Evolutionary conservation across 2,888 invertebrate genomes (phyloP).

Genomic region (Belgica antarctica): DNA sequence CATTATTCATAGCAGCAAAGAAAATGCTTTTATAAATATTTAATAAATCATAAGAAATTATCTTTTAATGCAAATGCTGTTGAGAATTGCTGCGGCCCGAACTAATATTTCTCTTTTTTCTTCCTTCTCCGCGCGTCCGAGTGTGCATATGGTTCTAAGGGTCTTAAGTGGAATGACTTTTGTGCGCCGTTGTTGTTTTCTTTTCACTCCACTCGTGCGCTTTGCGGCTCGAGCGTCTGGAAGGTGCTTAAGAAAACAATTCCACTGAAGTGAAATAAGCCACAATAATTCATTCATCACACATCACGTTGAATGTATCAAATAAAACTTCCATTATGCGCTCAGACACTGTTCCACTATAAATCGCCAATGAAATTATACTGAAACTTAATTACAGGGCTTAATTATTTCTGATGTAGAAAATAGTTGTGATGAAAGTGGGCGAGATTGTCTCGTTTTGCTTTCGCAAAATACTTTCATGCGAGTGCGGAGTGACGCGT

Average conservation of each 20-base stretch:
- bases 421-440: slow-evolving; percentile 27
- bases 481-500: not conserved
- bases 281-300: slow-evolving; percentile 12
- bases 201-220: not conserved
- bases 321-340: not conserved
- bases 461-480: not conserved
- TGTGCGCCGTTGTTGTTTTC: not conserved
- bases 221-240: not conserved
- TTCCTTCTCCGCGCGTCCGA: not conserved
- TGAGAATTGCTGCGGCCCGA: not conserved
- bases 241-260: not conserved
- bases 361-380: not conserved
- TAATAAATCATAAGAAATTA: slow-evolving; percentile 36
- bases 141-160: not conserved
- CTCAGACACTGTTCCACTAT: not conserved
- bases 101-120: not conserved
- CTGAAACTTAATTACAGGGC: slow-evolving; percentile 3
- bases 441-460: not conserved
- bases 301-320: slow-evolving; percentile 5
- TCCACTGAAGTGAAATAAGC: not conserved
- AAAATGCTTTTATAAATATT: slow-evolving; percentile 21
- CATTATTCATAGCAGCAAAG: not conserved
- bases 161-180: not conserved
- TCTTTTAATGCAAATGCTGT: slow-evolving; percentile 29
- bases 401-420: slow-evolving; percentile 30